Conservation (phyloP, 2,113 vertebrate species). For the Mystacornis crossleyi region DNA sequence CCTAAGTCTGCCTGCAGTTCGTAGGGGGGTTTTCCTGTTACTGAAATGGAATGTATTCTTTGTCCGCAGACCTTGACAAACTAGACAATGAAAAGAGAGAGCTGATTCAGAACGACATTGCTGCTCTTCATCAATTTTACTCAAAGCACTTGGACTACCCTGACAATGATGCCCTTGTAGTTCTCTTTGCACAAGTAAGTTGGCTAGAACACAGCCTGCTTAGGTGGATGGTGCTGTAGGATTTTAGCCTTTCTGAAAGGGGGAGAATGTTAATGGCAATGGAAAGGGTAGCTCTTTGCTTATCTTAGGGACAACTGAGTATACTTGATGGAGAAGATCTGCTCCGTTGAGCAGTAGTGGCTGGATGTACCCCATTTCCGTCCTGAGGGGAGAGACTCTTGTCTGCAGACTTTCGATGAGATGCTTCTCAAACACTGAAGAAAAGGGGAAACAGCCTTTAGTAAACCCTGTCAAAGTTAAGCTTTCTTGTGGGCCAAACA, state of each 20-base stretch:
- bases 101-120: conserved; percentile 85
- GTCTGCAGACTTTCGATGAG: neutral
- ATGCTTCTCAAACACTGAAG: neutral
- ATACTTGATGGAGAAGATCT: neutral
- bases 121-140: conserved; percentile 90
- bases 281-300: neutral
- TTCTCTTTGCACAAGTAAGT: conserved; percentile 91
- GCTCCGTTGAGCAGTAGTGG: neutral
- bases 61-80: conserved; percentile 86
- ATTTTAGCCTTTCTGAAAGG: neutral
- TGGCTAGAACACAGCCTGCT: neutral
- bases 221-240: neutral
- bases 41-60: conserved; percentile 24
- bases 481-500: neutral
- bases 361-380: neutral
- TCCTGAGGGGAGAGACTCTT: neutral
- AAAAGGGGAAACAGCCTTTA: neutral
- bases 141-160: conserved; percentile 91
- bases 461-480: neutral
- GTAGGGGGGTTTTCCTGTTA: neutral
- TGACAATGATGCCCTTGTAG: conserved; percentile 80
- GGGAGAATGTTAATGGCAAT: neutral
- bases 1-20: neutral
- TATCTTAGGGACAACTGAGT: neutral
- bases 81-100: conserved; percentile 91